These are phyloP conservation scores for Aphodius granarius DNA, from an alignment of 2,888 invertebrate species.

Conservation along the genomic window DNA sequence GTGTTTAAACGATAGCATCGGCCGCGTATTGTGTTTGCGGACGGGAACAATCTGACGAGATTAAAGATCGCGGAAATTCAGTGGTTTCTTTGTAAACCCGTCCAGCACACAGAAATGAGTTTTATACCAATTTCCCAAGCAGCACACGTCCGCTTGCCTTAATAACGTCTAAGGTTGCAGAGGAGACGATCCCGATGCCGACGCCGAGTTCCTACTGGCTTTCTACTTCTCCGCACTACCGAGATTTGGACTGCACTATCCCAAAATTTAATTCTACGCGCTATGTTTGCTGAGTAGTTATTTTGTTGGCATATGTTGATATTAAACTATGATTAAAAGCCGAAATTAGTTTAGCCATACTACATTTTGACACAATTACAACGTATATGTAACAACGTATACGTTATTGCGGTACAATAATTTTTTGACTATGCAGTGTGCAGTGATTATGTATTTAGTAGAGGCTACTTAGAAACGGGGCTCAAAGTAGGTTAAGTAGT, in stretches of 20 bases:
- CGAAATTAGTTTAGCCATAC: no score
- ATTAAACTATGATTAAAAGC: not conserved
- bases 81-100: conserved; percentile 36
- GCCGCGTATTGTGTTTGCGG: conserved; percentile 40
- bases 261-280: not conserved
- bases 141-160: conserved; percentile 26
- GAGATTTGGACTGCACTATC: not conserved
- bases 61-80: conserved; percentile 40
- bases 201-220: not conserved
- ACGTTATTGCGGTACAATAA: no score
- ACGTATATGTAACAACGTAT: no score
- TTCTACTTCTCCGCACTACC: not conserved
- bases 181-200: not conserved
- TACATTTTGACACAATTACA: no score
- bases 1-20: conserved; percentile 41
- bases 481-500: no score
- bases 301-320: not conserved
- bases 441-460: no score
- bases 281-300: not conserved
- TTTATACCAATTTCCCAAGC: conserved; percentile 31
- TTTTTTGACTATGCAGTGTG: no score
- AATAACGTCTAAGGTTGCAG: conserved; percentile 20
- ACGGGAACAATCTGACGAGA: conserved; percentile 41
- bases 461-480: no score
- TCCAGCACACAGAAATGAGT: conserved; percentile 30